Evolutionary conservation across 2,888 invertebrate genomes (phyloP), one percentile per base, ranked within the genome.

Genomic region (Apeira syringaria): DNA sequence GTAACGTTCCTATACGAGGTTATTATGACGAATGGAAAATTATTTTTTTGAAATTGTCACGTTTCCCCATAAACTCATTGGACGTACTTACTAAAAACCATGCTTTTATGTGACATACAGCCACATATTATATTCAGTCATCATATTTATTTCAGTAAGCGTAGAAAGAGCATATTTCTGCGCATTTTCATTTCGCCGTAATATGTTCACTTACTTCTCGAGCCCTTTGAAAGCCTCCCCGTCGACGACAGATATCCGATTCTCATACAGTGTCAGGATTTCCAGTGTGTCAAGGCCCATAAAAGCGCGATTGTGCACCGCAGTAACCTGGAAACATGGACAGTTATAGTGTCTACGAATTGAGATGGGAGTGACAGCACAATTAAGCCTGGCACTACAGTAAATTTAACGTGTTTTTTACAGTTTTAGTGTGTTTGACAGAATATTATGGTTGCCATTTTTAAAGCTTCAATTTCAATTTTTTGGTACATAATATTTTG

Each of bases 251-350:
- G 93, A 92, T 68, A 97, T 94, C 83, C 93, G 94, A 75, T 97
- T 97, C 78, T 96, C 97, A 77, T 97, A 97, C 20, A 97, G 85
- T 6, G 96, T 96, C 24, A 98, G 91, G 54, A 97, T 96, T 77
- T 97, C 96, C 56, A 97, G 82, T 2, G 97, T 96, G 68, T 96
- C 96, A 59, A 97, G 89, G 0, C 97, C 97, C 69, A 95, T 94
- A 72, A 98, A 97, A 5, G 97, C 97, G 54, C 92, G 93, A 50
- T 93, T 93, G 67, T 96, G 96, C 18, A 98, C 91, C 36, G 93
- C 93, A 30, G 91, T 92, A 64, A 98, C 96, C 86, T 88, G 51
- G 6, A n/a, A n/a, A n/a, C n/a, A n/a, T n/a, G n/a, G n/a, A n/a
- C n/a, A n/a, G n/a, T n/a, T n/a, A n/a, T n/a, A n/a, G 8, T 24